Base-by-base conservation (phyloP, 2,888 invertebrate species). In the Leptarthrus brevirostris region DNA sequence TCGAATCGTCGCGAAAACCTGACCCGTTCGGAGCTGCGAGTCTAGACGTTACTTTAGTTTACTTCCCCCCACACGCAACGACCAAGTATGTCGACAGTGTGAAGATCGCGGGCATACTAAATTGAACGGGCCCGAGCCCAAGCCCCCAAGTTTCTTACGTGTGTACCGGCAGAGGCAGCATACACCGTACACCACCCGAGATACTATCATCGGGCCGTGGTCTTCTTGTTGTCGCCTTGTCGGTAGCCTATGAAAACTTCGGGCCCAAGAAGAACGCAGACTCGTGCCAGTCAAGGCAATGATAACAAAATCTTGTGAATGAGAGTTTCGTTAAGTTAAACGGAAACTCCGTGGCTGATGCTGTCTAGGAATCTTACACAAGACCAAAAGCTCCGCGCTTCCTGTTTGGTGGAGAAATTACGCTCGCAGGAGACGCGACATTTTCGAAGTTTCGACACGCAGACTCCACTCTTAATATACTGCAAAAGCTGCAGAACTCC, bases 101-200 rank as follows among this genome's bases (percentile, higher is more conserved):
- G 69, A 52, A 69, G 69, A 69, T 69, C 69, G 69, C 69, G 69
- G 52, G 49, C 69, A 52, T 36, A 69, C 69, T 66, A 49, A 66
- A 26, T 24, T 20, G 20, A 47, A 40, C 40, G 40, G 40, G 12
- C 40, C 40, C 40, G 3, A 40, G n/a, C n/a, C 52, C 47, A 10
- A 30, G 36, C 47, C 66, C 30, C 49, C 69, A 69, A 69, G 30
- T 69, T 18, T 52, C 34, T 69, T 52, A 30, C 52, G 49, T 30
- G 30, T 69, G 52, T 49, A 30, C 69, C 30, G 52, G 58, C 58
- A 12, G 44, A 10, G 44, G 44, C 64, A 64, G 64, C 20, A n/a
- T 64, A 64, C 36, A 36, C 40, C 40, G 12, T 12, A 56, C 69
- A 34, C 69, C 69, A 30, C 26, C 52, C 69, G 34, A 69, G 69